These are phyloP conservation scores for Percopsis omiscomaycus DNA, from an alignment of 2,797 vertebrate genomes.

Conservation along the genomic window DNA sequence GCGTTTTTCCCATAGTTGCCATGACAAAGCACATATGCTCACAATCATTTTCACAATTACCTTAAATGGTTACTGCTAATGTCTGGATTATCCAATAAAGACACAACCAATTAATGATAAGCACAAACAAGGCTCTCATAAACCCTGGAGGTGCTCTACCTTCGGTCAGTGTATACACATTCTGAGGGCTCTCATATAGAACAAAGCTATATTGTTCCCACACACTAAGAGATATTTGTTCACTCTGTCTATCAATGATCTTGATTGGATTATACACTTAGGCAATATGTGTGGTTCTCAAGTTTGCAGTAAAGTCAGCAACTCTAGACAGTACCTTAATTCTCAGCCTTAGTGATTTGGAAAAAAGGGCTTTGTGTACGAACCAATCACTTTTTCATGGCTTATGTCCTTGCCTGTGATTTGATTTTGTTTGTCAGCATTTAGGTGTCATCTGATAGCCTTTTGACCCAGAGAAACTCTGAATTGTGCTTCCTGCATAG, in stretches of 20 bases:
- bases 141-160: constrained; percentile 70
- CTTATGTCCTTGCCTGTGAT: constrained; percentile 79
- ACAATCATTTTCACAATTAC: constrained; percentile 76
- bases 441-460: constrained; percentile 54
- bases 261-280: constrained; percentile 82
- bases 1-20: constrained; percentile 62
- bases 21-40: constrained; percentile 68
- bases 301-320: constrained; percentile 82
- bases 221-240: constrained; percentile 78
- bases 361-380: constrained; percentile 75
- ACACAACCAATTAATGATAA: constrained; percentile 66
- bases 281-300: constrained; percentile 77
- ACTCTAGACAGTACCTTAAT: constrained; percentile 77
- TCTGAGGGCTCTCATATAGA: constrained; percentile 66
- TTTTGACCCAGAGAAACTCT: constrained; percentile 60
- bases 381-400: constrained; percentile 77
- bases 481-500: constrained; percentile 34
- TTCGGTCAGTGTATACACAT: constrained; percentile 67
- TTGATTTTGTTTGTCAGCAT: constrained; percentile 78
- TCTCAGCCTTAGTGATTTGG: constrained; percentile 69
- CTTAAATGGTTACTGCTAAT: constrained; percentile 73
- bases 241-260: constrained; percentile 75
- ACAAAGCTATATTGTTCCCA: constrained; percentile 76
- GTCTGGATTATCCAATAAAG: constrained; percentile 80
- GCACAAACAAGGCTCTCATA: constrained; percentile 65